Percentiles rank a stretch among this genome's conserved stretches.
phyloP scores from a whole-genome alignment of 2,797 vertebrate species.

The Sebastes vulpes region DNA sequence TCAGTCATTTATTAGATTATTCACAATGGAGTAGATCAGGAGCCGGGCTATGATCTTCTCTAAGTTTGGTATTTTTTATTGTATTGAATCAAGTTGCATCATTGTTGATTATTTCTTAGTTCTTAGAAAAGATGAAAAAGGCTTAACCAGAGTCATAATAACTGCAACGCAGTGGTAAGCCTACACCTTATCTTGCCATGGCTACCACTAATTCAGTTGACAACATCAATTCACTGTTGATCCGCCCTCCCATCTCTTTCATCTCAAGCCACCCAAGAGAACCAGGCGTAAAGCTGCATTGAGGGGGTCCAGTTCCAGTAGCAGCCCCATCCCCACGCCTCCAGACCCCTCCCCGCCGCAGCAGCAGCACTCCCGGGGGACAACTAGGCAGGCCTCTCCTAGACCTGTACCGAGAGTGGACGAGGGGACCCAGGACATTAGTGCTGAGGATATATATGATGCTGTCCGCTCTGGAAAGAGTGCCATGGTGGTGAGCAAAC shows the following conservation, averaged over 20 bases:
- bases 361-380: constrained; percentile 26
- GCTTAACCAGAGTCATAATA: neutral
- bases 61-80: neutral
- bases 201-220: constrained; percentile 28
- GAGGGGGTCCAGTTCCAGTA: constrained; percentile 28
- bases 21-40: neutral
- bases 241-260: constrained; percentile 57
- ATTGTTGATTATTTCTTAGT: neutral
- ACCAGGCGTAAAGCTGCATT: constrained; percentile 57
- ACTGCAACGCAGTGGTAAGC: neutral
- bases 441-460: constrained; percentile 84
- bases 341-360: constrained; percentile 31
- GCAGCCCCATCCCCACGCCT: neutral
- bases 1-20: neutral
- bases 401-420: constrained; percentile 9
- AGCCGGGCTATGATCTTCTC: neutral
- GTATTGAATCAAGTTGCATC: neutral
- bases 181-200: neutral
- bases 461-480: constrained; percentile 86
- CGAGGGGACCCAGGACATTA: constrained; percentile 39
- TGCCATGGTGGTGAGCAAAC: constrained; percentile 88
- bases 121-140: neutral
- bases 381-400: constrained; percentile 25
- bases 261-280: constrained; percentile 80
- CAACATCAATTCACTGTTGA: constrained; percentile 43